Conservation (phyloP, 2,113 vertebrate species). For the Nerophis ophidion region DNA sequence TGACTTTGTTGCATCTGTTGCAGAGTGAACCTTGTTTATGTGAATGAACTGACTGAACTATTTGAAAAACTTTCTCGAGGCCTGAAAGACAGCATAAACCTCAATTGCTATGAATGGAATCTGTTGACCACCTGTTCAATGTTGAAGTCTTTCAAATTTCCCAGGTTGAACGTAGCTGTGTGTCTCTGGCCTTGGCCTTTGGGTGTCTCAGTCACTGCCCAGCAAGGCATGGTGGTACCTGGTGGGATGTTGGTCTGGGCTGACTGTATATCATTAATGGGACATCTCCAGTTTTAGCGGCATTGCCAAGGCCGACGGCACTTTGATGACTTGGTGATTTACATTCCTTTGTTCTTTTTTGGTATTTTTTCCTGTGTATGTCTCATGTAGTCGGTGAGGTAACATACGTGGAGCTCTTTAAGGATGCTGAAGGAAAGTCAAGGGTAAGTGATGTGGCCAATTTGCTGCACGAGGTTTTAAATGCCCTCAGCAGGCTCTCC, state of each 20-base stretch:
- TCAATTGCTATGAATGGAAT: constrained; percentile 79
- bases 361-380: constrained; percentile 99
- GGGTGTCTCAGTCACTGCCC: constrained; percentile 86
- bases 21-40: constrained; percentile 86
- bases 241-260: constrained; percentile 89
- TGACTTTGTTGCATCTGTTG: constrained; percentile 83
- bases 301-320: constrained; percentile 83
- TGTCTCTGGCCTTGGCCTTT: constrained; percentile 88
- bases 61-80: constrained; percentile 77
- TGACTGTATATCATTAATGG: constrained; percentile 94
- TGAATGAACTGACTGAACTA: constrained; percentile 83
- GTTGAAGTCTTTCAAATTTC: constrained; percentile 84
- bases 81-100: constrained; percentile 81
- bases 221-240: constrained; percentile 88
- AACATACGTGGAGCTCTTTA: constrained; percentile 99
- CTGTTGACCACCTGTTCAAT: constrained; percentile 86
- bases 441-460: constrained; percentile 99
- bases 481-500: constrained; percentile 92
- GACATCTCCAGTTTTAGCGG: constrained; percentile 92
- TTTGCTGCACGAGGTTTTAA: constrained; percentile 94
- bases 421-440: constrained; percentile 99
- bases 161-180: constrained; percentile 86
- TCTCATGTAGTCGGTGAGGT: constrained; percentile 99
- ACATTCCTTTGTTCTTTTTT: constrained; percentile 99
- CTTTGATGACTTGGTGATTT: constrained; percentile 93